These are phyloP conservation scores for Gorsachius goisagi DNA, from an alignment of 2,113 vertebrate genomes.

Conservation along the genomic window DNA sequence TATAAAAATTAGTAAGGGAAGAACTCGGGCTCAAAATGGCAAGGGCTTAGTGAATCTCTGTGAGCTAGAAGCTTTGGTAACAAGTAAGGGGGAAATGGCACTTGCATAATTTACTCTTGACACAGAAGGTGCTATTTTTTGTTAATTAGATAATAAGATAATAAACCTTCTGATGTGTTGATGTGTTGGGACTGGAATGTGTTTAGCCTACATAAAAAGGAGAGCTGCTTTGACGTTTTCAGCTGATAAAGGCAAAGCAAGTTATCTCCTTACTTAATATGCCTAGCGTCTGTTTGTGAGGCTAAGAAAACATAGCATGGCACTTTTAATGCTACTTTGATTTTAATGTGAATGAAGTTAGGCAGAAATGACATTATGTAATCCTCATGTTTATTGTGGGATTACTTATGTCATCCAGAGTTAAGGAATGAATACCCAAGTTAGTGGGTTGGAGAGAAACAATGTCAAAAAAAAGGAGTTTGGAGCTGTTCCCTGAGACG, in stretches of 20 bases:
- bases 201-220: background rate
- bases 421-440: background rate
- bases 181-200: background rate
- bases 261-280: background rate
- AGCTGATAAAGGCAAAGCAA: background rate
- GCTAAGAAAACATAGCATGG: background rate
- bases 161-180: background rate
- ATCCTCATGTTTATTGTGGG: background rate
- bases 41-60: background rate
- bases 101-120: background rate
- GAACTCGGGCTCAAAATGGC: background rate
- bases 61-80: background rate
- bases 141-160: constrained; percentile 3
- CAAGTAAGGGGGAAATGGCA: background rate
- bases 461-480: background rate
- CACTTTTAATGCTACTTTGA: background rate
- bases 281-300: background rate
- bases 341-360: background rate
- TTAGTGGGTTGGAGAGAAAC: background rate
- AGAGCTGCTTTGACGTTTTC: background rate
- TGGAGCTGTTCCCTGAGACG: background rate
- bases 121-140: background rate
- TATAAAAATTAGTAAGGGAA: background rate
- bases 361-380: background rate
- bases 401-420: background rate